A percentile compares a stretch with the other conserved stretches of the same genome.
These are phyloP conservation scores for Apostichopus californicus DNA, from an alignment of 35 echinoderm and acorn worm genomes.

Conservation along the genomic window DNA sequence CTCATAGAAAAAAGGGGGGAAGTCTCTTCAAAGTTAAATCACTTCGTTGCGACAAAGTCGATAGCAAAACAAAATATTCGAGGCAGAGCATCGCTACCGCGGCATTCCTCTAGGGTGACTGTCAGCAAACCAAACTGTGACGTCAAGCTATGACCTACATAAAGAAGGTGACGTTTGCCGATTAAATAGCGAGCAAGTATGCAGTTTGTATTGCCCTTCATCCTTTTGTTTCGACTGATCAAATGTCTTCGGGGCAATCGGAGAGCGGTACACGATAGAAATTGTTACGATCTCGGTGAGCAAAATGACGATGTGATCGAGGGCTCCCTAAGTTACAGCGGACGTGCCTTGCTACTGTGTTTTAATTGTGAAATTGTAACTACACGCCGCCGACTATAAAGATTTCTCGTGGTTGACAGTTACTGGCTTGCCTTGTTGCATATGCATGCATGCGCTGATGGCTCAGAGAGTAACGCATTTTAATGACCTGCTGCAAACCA, in stretches of 20 bases:
- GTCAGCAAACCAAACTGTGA: not conserved
- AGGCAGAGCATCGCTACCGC: not conserved
- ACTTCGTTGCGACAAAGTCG: not conserved
- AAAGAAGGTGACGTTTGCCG: not conserved
- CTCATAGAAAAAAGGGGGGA: not conserved
- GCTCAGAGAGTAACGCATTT: too few species aligned
- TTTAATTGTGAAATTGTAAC: too few species aligned
- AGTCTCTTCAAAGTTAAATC: not conserved
- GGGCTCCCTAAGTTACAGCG: too few species aligned
- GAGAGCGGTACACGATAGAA: not conserved
- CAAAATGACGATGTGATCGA: not conserved
- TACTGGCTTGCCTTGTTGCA: too few species aligned
- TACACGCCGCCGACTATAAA: too few species aligned
- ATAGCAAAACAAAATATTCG: not conserved
- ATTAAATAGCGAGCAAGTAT: not conserved
- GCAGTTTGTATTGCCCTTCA: not conserved
- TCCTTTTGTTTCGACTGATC: not conserved
- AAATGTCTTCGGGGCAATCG: not conserved
- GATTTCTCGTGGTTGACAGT: too few species aligned
- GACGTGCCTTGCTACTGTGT: too few species aligned
- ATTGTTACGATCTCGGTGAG: not conserved
- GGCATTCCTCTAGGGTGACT: not conserved
- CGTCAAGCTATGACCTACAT: not conserved
- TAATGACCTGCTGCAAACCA: too few species aligned
- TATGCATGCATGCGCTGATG: too few species aligned